These are phyloP conservation scores for Mionectes olivaceus DNA, from an alignment of 2,797 vertebrate genomes.

Conservation along the genomic window DNA sequence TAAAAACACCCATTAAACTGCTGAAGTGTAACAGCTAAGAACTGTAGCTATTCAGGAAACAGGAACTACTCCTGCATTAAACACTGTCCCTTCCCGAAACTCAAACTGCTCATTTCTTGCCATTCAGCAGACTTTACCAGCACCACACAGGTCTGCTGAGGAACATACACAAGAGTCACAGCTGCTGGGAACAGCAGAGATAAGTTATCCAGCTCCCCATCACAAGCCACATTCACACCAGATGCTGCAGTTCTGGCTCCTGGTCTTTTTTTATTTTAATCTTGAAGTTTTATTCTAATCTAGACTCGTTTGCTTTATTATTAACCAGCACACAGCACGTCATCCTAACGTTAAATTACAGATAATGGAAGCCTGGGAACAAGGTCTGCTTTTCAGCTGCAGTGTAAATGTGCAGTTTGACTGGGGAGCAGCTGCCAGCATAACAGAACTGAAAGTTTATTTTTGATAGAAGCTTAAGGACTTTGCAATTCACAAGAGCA, in stretches of 20 bases:
- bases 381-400: neutral
- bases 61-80: neutral
- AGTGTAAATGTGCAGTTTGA: neutral
- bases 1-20: neutral
- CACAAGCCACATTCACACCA: neutral
- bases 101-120: neutral
- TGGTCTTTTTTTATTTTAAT: neutral
- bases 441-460: neutral
- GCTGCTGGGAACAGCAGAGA: neutral
- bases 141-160: neutral
- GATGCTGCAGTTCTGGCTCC: neutral
- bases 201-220: neutral
- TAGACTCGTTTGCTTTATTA: rapidly evolving
- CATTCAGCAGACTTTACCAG: neutral
- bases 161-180: neutral
- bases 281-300: neutral
- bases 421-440: neutral
- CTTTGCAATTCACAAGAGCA: neutral
- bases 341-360: neutral
- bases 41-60: neutral
- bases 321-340: rapidly evolving
- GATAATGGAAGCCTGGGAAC: neutral
- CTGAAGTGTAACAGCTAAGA: neutral
- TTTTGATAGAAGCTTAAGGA: neutral
- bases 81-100: neutral